Percentiles rank a stretch among this genome's conserved stretches.
Conservation (phyloP, 1,140 invertebrate genomes). For the Probaryconus sp. region DNA sequence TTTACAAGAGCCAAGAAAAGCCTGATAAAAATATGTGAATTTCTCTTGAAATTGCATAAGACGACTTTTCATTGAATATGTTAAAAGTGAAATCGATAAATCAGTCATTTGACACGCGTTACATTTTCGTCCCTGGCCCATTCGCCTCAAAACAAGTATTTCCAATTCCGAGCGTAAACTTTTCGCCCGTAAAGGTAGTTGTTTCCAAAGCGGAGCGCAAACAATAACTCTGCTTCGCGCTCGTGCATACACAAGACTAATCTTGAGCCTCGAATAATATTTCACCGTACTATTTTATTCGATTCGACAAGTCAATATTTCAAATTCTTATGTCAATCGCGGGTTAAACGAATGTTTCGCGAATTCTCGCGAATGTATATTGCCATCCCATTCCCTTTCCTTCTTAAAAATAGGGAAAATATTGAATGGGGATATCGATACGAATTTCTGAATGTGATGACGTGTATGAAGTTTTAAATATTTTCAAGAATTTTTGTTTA, state of each 20-base stretch:
- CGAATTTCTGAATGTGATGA: too few species aligned
- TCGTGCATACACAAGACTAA: slow-evolving; percentile 6
- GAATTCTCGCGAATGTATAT: not conserved
- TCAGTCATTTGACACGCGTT: slow-evolving; percentile 7
- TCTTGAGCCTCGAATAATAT: slow-evolving; percentile 24
- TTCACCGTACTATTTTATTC: slow-evolving; percentile 29
- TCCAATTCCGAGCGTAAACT: slow-evolving; percentile 10
- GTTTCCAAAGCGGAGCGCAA: slow-evolving; percentile 2
- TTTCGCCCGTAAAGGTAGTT: slow-evolving; percentile 14
- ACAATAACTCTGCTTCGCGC: slow-evolving; percentile 20
- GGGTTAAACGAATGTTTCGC: slow-evolving; percentile 8
- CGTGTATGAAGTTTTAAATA: too few species aligned
- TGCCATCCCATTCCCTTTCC: too few species aligned
- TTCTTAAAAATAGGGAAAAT: too few species aligned
- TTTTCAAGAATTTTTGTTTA: too few species aligned
- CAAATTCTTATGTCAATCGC: slow-evolving; percentile 6
- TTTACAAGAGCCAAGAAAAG: too few species aligned
- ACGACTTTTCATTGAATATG: too few species aligned
- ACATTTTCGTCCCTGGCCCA: not conserved
- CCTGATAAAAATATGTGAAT: too few species aligned
- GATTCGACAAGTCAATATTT: slow-evolving; percentile 24
- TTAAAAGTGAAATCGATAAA: slow-evolving; percentile 36
- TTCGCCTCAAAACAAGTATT: slow-evolving; percentile 9
- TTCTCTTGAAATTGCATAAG: too few species aligned
- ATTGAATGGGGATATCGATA: too few species aligned